Conservation (phyloP, 2,797 vertebrate genomes). For the Sebastes taczanowskii region DNA sequence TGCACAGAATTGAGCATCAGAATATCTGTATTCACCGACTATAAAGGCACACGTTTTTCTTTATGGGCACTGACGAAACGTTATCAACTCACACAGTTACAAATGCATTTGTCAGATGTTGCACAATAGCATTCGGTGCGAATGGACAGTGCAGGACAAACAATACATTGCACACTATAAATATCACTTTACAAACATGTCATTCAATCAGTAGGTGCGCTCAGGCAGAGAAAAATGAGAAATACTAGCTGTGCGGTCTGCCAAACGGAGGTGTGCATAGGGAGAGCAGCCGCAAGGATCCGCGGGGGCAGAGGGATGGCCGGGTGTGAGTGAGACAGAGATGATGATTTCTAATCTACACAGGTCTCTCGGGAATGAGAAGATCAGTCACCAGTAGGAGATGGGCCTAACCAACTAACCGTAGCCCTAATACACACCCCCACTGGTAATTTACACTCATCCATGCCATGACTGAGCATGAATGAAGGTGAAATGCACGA, state of each 20-base stretch:
- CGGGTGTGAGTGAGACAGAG: conserved; percentile 22
- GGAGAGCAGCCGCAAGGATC: conserved; percentile 25
- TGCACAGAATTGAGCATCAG: conserved; percentile 4
- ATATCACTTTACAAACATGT: conserved; percentile 50
- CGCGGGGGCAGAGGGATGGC: conserved; percentile 3
- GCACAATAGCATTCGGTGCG: conserved; percentile 10
- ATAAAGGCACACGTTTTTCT: not conserved
- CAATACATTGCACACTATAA: conserved; percentile 34
- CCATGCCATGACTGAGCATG: conserved; percentile 25
- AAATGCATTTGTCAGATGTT: conserved; percentile 4
- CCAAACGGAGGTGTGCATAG: conserved; percentile 37
- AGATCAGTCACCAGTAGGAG: conserved; percentile 57
- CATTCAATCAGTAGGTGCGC: conserved; percentile 47
- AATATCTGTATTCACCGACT: conserved; percentile 4
- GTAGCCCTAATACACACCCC: conserved; percentile 42
- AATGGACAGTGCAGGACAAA: conserved; percentile 38
- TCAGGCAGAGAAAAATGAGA: conserved; percentile 36
- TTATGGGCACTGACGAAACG: not conserved
- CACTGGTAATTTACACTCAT: conserved; percentile 52
- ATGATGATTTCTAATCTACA: conserved; percentile 66
- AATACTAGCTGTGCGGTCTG: conserved; percentile 30
- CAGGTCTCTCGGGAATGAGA: conserved; percentile 41
- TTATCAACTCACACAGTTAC: not conserved
- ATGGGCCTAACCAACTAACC: conserved; percentile 53
- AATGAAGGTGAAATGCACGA: conserved; percentile 57